A percentile compares a stretch with the other conserved stretches of the same genome.
Evolutionary conservation across 1,140 invertebrate genomes (phyloP).

Genomic region (Eupristina koningsbergeri): DNA sequence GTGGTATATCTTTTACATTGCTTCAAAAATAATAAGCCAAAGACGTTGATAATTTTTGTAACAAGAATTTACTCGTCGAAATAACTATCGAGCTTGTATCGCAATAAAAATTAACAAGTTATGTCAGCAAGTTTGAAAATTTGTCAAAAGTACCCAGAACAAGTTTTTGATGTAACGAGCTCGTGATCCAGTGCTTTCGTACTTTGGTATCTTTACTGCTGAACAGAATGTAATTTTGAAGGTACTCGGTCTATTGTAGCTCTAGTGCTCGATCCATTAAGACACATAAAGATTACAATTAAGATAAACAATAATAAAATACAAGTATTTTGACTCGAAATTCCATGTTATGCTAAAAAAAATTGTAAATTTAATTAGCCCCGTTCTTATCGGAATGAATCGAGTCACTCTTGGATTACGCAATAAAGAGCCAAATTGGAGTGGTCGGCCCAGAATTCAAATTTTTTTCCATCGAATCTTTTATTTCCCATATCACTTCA

Average conservation of each 20-base stretch:
- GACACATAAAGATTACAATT: not conserved
- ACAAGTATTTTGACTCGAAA: not conserved
- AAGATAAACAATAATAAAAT: not conserved
- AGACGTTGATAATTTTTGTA: not conserved
- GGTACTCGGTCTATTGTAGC: not conserved
- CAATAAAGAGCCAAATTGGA: too few species aligned
- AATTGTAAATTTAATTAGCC: not conserved
- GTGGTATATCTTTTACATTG: too few species aligned
- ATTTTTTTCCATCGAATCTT: too few species aligned
- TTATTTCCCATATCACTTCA: too few species aligned
- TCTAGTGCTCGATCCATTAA: not conserved
- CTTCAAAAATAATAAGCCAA: too few species aligned
- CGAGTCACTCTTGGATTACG: too few species aligned
- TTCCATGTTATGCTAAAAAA: not conserved
- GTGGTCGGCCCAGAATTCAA: too few species aligned
- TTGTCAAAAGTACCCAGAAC: not conserved
- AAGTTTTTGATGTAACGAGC: not conserved
- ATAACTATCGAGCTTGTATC: not conserved
- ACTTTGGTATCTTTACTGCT: not conserved
- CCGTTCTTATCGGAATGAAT: not conserved
- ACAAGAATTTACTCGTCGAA: not conserved
- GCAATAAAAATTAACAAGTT: not conserved
- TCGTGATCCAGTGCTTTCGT: not conserved
- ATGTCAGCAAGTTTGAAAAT: not conserved
- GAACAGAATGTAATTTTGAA: not conserved